A percentile compares a stretch with the other conserved stretches of the same genome.
Conservation (phyloP, 2,113 vertebrate genomes). For the Struthidea cinerea region DNA sequence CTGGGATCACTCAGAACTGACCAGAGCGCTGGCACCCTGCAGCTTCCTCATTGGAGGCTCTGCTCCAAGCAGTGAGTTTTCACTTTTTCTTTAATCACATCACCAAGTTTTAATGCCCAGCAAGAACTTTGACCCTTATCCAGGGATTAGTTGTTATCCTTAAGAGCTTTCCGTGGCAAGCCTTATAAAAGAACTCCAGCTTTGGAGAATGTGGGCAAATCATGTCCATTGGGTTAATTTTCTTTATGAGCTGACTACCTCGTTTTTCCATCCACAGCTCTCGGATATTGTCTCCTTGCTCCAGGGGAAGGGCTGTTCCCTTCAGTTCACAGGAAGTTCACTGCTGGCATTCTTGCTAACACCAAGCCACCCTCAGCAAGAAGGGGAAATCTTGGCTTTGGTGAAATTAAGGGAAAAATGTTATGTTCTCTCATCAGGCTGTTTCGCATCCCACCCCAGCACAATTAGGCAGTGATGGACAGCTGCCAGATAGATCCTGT, state of each 20-base stretch:
- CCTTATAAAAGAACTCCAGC: conserved; percentile 5
- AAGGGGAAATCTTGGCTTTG: background rate
- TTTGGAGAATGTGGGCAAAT: conserved; percentile 28
- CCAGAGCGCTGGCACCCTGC: background rate
- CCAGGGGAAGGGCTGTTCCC: background rate
- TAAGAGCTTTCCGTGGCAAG: conserved; percentile 12
- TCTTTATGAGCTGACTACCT: conserved; percentile 41
- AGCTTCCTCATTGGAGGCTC: background rate
- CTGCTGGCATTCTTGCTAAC: background rate
- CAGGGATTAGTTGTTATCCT: conserved; percentile 45
- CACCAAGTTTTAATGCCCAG: conserved; percentile 32
- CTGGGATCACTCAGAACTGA: background rate
- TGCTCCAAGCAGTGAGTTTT: background rate
- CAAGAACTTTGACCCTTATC: conserved; percentile 55
- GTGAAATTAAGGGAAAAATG: background rate
- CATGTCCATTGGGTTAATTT: conserved; percentile 30
- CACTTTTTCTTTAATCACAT: conserved; percentile 51
- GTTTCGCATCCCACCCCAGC: background rate
- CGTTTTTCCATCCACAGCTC: background rate
- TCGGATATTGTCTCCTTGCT: background rate
- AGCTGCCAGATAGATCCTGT: background rate
- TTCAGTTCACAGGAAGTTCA: conserved; percentile 21
- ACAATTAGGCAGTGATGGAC: background rate
- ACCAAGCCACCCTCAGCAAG: background rate
- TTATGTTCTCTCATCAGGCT: background rate